Evolutionary conservation across 2,888 invertebrate species (phyloP).

Genomic region (Hesperia comma): DNA sequence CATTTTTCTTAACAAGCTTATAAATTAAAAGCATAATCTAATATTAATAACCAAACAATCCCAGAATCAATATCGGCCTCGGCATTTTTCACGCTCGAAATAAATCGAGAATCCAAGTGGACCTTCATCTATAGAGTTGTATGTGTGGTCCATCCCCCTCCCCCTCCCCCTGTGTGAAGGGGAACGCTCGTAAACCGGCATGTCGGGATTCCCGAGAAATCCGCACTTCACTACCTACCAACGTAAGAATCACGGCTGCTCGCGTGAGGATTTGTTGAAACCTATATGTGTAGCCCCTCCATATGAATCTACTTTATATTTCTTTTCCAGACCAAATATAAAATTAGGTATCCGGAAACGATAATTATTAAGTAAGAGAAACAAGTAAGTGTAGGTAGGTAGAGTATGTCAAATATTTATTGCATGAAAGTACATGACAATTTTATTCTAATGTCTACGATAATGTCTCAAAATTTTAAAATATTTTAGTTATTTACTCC

Average conservation of each 20-base stretch:
- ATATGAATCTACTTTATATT: not conserved
- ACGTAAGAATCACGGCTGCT: slow-evolving; percentile 66
- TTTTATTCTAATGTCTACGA: too few relatives aligned
- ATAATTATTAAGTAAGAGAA: too few relatives aligned
- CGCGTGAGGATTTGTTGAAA: slow-evolving; percentile 54
- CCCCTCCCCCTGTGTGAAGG: slow-evolving; percentile 39
- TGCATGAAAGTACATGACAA: too few relatives aligned
- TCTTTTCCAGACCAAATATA: not conserved
- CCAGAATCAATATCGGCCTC: slow-evolving; percentile 22
- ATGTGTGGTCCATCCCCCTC: slow-evolving; percentile 47
- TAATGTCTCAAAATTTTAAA: too few relatives aligned
- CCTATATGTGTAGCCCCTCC: slow-evolving; percentile 34
- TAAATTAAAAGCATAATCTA: too few relatives aligned
- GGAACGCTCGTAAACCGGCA: slow-evolving; percentile 65
- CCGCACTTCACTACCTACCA: slow-evolving; percentile 75
- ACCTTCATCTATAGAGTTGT: slow-evolving; percentile 21
- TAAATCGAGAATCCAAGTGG: slow-evolving; percentile 34
- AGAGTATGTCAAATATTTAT: too few relatives aligned
- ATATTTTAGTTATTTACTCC: too few relatives aligned
- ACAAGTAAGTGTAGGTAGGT: too few relatives aligned
- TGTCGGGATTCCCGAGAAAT: slow-evolving; percentile 73
- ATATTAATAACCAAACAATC: slow-evolving; percentile 2
- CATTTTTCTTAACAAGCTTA: too few relatives aligned
- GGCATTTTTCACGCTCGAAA: slow-evolving; percentile 23
- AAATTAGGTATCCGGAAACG: too few relatives aligned